Evolutionary conservation across 1,140 invertebrate genomes (phyloP), one percentile per base, ranked within the genome.

Genomic region (Drosophila ironensis): DNA sequence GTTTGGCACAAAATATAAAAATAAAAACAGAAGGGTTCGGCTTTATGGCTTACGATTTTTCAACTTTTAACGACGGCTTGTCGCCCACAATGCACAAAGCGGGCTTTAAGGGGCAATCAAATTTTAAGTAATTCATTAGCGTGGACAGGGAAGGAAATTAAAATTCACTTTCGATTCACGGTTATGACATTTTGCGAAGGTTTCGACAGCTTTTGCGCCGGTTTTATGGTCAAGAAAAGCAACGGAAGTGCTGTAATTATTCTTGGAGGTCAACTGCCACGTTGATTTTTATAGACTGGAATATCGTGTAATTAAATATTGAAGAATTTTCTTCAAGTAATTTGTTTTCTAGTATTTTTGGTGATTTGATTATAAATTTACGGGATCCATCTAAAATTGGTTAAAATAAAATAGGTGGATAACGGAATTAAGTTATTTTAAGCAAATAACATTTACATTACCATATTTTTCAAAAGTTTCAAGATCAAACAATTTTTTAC

Each of bases 91-190:
- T n/a, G n/a, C n/a, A n/a, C n/a, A n/a, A n/a, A n/a, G n/a, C 35
- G 12, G 19, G 44, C 35, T 41, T 56, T 42, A 38, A 60, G 25
- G 9, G 11, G 25, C 14, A 22, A 28, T 46, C 22, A 61, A 38
- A 40, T 7, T 17, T 46, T 38, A 17, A 35, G n/a, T 28, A 48
- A 47, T 63, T 61, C 19, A 61, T 63, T 63, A 48, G 4, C 5
- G 24, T 20, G 22, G 42, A 38, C 24, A 24, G 11, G 24, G 3
- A 46, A 11, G 27, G n/a, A 48, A 61, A 61, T 61, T 47, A 47
- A 60, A 63, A 63, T 48, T 61, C 41, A 38, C 41, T 38, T 61
- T 47, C 56, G 33, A 40, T 51, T 50, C 38, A 16, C 22, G 8
- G 33, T 48, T 38, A 20, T n/a, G 16, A 7, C 6, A n/a, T 9